Evolutionary conservation across 2,888 invertebrate species (phyloP).

Genomic region (Antheraea assamensis): DNA sequence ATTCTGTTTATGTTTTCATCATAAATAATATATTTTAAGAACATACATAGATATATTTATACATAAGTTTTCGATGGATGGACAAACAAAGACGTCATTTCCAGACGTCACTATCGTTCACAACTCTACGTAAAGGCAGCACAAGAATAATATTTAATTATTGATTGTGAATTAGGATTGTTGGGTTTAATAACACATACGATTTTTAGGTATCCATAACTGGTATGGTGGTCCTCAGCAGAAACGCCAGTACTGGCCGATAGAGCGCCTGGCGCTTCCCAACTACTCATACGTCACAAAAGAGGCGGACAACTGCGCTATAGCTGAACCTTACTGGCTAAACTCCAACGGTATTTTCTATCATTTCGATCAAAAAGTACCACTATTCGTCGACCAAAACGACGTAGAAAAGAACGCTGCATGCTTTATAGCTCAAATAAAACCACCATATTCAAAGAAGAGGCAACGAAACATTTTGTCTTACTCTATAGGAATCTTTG

Average conservation of each 20-base stretch:
- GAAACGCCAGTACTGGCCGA: constrained; percentile 83
- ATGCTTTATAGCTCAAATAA: constrained; percentile 77
- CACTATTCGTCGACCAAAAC: constrained; percentile 86
- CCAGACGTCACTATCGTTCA: too few relatives aligned
- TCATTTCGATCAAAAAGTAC: constrained; percentile 83
- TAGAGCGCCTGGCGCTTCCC: constrained; percentile 75
- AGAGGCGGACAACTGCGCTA: constrained; percentile 79
- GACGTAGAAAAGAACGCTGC: constrained; percentile 66
- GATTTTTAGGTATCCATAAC: constrained; percentile 55
- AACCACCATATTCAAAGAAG: constrained; percentile 72
- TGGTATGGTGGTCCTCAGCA: constrained; percentile 86
- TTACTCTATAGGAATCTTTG: constrained; percentile 84
- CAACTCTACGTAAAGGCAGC: too few relatives aligned
- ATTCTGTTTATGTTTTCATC: too few relatives aligned
- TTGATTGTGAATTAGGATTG: not conserved
- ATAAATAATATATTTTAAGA: too few relatives aligned
- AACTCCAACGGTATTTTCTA: constrained; percentile 85
- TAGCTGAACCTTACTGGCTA: constrained; percentile 86
- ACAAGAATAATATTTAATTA: not conserved
- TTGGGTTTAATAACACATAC: not conserved
- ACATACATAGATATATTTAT: too few relatives aligned
- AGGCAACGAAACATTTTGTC: constrained; percentile 68
- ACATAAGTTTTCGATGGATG: too few relatives aligned
- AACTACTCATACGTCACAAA: constrained; percentile 83
- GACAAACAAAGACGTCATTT: too few relatives aligned